phyloP scores from a whole-genome alignment of 1,140 invertebrate species.

The Pseudomyrmex sp. region DNA sequence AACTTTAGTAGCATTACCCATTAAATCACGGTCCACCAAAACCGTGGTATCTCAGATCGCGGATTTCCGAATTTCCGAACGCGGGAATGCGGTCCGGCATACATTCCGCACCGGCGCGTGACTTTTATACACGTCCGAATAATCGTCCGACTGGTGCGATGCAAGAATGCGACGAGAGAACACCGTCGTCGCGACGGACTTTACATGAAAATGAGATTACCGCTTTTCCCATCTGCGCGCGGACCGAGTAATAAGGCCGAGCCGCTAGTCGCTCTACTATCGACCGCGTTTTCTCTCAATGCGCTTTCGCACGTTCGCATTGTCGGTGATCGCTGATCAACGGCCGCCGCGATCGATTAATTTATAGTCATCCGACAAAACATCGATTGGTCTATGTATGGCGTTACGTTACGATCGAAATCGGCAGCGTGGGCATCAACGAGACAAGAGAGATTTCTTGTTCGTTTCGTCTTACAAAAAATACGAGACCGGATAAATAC shows the following conservation, averaged over 20 bases:
- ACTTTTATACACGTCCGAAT: constrained; percentile 57
- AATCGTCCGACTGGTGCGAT: constrained; percentile 47
- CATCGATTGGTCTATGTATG: constrained; percentile 37
- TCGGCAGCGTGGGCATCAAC: constrained; percentile 54
- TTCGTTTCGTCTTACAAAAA: constrained; percentile 10
- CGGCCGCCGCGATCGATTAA: constrained; percentile 33
- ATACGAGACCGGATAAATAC: not conserved
- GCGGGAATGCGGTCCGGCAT: constrained; percentile 21
- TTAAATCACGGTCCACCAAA: not conserved
- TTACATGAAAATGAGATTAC: constrained; percentile 74
- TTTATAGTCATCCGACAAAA: constrained; percentile 54
- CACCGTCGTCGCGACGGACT: constrained; percentile 57
- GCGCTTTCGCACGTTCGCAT: constrained; percentile 63
- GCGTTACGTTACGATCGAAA: constrained; percentile 45
- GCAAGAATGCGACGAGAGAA: constrained; percentile 62
- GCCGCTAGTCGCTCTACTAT: constrained; percentile 75
- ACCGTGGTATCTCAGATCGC: constrained; percentile 3
- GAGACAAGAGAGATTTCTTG: no score
- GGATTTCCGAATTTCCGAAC: constrained; percentile 55
- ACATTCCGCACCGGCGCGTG: constrained; percentile 57
- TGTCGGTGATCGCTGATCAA: no score
- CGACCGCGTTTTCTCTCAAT: constrained; percentile 70
- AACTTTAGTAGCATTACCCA: not conserved
- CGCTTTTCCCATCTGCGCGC: constrained; percentile 68
- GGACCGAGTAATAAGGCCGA: constrained; percentile 68